Evolutionary conservation across 2,113 vertebrate species (phyloP).

Genomic region (Pelusios castaneus): DNA sequence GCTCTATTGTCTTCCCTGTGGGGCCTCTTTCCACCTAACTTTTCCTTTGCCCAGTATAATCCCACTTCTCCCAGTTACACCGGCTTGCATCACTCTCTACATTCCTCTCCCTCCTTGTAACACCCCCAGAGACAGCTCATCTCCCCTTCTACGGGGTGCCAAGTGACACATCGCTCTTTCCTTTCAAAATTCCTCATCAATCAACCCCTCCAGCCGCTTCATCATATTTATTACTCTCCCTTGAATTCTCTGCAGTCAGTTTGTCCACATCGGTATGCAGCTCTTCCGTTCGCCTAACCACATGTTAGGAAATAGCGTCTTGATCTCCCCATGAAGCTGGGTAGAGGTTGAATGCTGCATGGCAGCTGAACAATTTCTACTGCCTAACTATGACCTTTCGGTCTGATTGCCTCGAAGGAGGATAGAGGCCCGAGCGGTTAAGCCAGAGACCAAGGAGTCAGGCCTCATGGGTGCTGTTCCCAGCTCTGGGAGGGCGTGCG

Average conservation of each 20-base stretch:
- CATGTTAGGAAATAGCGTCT: slow-evolving; percentile 56
- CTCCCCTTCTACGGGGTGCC: neutral
- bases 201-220: slow-evolving; percentile 52
- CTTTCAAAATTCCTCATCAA: slow-evolving; percentile 58
- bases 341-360: neutral
- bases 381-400: too few species aligned
- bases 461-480: neutral
- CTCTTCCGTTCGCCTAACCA: slow-evolving; percentile 27
- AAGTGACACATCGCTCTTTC: slow-evolving; percentile 33
- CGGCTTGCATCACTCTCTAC: neutral
- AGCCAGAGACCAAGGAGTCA: neutral
- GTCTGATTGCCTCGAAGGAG: too few species aligned
- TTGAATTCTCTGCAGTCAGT: slow-evolving; percentile 5
- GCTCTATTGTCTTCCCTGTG: too few species aligned
- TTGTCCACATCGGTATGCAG: slow-evolving; percentile 11
- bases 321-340: rapidly evolving
- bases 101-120: neutral
- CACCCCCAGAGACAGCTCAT: slow-evolving; percentile 32
- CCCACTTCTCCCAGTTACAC: neutral
- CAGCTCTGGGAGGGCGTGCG: neutral
- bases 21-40: neutral
- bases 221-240: slow-evolving; percentile 49
- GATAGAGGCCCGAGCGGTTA: neutral
- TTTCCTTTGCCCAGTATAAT: neutral
- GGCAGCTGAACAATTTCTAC: neutral